Base-by-base conservation (phyloP, 64 coral and sea anemone species). In the Cladopsammia gracilis region DNA sequence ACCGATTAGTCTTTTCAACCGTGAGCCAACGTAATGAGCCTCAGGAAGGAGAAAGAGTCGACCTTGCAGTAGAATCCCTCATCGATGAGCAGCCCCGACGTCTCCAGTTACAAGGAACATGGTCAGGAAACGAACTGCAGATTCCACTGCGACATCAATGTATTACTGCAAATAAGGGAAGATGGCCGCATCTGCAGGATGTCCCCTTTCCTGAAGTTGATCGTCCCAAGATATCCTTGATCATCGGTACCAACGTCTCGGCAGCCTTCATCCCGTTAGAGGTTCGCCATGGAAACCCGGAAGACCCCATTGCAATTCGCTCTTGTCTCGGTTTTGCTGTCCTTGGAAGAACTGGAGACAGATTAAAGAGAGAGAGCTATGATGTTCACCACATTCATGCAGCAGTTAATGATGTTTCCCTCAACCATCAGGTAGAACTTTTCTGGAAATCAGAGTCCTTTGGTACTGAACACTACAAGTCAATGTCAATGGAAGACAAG, bases 371-470 rank as follows among this genome's bases (percentile, higher is more conserved):
- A 54, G 77, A 91, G 25, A 10, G 77, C 20, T 78, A n/a, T n/a
- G n/a, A 13, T 82, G 0, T 26, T n/a, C n/a, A n/a, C n/a, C n/a
- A n/a, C n/a, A n/a, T n/a, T n/a, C n/a, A n/a, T n/a, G n/a, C n/a
- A n/a, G 52, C 58, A 60, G n/a, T n/a, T n/a, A n/a, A n/a, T n/a
- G n/a, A n/a, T n/a, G n/a, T n/a, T n/a, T n/a, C n/a, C n/a, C n/a
- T 91, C 25, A 46, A 91, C 76, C 16, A 72, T 5, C 89, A 91
- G 72, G 25, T 91, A 62, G 89, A 91, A 81, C 26, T 49, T 3
- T 91, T 91, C 68, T 91, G 77, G 89, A 69, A 91, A 20, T 52
- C 54, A 57, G 89, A 89, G 58, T 89, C 87, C n/a, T 76, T 76
- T 42, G 87, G 87, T 4, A 65, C 24, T 3, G 64, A 77, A 23